Conservation (phyloP, 2,888 invertebrate genomes). For the Sympetrum striolatum region DNA sequence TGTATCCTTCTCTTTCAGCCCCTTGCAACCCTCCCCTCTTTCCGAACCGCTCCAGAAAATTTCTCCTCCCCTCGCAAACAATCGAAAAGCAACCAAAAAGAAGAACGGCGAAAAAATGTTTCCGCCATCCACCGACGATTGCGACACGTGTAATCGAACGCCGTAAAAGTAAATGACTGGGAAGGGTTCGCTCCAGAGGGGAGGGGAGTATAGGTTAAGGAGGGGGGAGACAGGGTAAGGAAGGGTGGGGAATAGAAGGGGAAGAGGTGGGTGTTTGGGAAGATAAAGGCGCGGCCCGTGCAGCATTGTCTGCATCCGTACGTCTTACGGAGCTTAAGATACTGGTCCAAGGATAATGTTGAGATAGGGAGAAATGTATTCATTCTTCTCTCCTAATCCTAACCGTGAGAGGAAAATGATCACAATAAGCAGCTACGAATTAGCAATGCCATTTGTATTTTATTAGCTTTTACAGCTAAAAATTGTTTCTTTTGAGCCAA, state of each 20-base stretch:
- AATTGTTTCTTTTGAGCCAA: too few relatives aligned
- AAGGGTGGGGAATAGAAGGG: neutral
- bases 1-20: neutral
- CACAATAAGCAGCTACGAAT: too few relatives aligned
- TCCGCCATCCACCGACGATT: neutral
- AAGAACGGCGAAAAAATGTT: neutral
- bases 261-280: neutral
- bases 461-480: too few relatives aligned
- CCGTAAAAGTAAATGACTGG: constrained; percentile 12
- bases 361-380: neutral
- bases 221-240: neutral
- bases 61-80: neutral
- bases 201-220: too few relatives aligned
- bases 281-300: neutral
- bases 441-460: too few relatives aligned
- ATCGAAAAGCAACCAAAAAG: neutral
- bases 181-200: neutral
- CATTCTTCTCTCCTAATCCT: too few relatives aligned
- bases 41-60: neutral
- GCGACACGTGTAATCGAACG: constrained; percentile 6
- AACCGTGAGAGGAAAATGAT: too few relatives aligned
- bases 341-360: neutral
- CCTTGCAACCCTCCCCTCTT: neutral
- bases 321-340: neutral
- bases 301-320: neutral